Base-by-base conservation (phyloP, 2,797 vertebrate species). In the Naso thynnoides region DNA sequence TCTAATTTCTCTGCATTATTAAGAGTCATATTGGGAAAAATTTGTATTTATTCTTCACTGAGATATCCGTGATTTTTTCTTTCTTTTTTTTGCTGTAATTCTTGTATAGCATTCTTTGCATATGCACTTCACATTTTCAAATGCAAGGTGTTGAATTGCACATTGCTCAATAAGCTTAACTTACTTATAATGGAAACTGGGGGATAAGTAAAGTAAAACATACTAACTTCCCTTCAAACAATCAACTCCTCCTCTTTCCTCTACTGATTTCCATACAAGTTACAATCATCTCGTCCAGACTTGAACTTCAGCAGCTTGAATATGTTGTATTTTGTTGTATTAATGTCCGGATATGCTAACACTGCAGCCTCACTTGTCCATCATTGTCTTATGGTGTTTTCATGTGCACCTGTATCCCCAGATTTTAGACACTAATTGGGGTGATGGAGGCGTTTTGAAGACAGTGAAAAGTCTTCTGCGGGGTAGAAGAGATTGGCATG, bases 211-310 rank as follows among this genome's bases (percentile, higher is more conserved):
- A n/a, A n/a, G n/a, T n/a, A n/a, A n/a, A n/a, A n/a, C n/a, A n/a
- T n/a, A n/a, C n/a, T n/a, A n/a, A n/a, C n/a, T n/a, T n/a, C 79
- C 80, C 86, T 89, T 90, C 85, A 77, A 81, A 90, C 87, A 89
- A 90, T 85, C 84, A 89, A 85, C 86, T 89, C 84, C 88, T 91
- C 84, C 89, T 83, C 77, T 76, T 33, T 33, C 31, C 31, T 33
- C 31, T 26, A 8, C 38, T 31, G 8, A 45, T 55, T 55, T 39
- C 13, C 24, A 21, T 41, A 31, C 15, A 23, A 53, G 16, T 59
- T 31, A n/a, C 1, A 26, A 15, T 41, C 5, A 39, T 21, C 23
- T 27, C 19, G 5, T 6, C 16, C 6, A 47, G 49, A 21, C 13
- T 14, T 65, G 26, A 55, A 65, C 1, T 14, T 47, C 14, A 53